Evolutionary conservation across 2,888 invertebrate species (phyloP), one percentile per base, ranked within the genome.

Genomic region (Alloscopus bannaensis): DNA sequence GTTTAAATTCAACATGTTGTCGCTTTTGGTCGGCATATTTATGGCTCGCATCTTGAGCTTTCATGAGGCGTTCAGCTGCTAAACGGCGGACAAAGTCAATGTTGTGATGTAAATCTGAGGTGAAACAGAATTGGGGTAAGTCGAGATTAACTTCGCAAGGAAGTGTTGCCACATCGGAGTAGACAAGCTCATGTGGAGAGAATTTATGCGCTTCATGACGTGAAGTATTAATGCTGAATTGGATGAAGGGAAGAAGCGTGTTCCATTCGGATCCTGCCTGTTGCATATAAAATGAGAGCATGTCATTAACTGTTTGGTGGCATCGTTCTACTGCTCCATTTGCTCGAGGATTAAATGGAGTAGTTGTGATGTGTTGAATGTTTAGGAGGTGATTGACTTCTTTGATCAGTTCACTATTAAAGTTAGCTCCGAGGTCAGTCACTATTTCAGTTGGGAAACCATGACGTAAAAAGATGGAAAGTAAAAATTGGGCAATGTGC

Each of bases 171-270:
- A 36, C 24, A 16, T n/a, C 4, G 1, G n/a, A 31, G 36, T 31
- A 26, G 2, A 60, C n/a, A 1, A 60, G 16, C 16, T 3, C 16
- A 31, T 31, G 36, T 3, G 52, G 68, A 2, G 52, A 31, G 20
- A 29, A 55, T 1, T 16, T n/a, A 8, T 8, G 16, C 3, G 20
- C 36, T 36, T 50, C 22, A 22, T 52, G 55, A 3, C 28, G 31
- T 2, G 29, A 1, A 1, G 52, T 13, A 29, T 68, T 60, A 4
- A 36, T n/a, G 2, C 36, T 40, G 20, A 36, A 36, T n/a, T 60
- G 60, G 11, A 60, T 36, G 20, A 36, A 20, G 3, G 60, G 52
- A 8, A 68, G 16, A 18, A 13, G 36, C 31, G 4, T 68, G n/a
- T 29, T 6, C 68, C 45, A 47, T 29, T 50, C 22, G n/a, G n/a